These are phyloP conservation scores for Psittacula derbiana DNA, from an alignment of 2,797 vertebrate genomes.

Conservation along the genomic window DNA sequence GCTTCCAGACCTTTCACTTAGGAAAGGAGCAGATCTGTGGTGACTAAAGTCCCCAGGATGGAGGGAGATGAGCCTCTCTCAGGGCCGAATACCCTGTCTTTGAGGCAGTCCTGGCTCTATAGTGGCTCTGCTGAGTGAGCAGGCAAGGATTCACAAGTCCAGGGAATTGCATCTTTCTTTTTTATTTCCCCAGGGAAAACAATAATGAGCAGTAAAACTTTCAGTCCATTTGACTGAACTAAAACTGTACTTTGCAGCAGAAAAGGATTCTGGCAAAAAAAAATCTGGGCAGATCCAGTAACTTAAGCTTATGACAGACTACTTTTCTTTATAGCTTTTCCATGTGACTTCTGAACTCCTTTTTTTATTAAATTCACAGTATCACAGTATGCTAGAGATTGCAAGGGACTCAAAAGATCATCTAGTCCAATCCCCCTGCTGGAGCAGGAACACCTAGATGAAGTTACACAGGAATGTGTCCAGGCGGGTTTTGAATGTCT, in stretches of 20 bases:
- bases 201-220: background rate
- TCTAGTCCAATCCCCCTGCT: too few relatives aligned
- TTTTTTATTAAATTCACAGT: background rate
- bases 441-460: too few relatives aligned
- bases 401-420: too few relatives aligned
- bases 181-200: background rate
- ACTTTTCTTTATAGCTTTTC: background rate
- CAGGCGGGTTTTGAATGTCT: too few relatives aligned
- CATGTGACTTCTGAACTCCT: background rate
- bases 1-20: background rate
- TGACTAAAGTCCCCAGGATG: background rate
- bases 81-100: background rate
- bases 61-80: accelerated
- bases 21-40: background rate
- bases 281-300: background rate
- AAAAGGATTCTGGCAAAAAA: background rate
- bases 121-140: background rate
- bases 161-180: background rate
- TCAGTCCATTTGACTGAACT: background rate
- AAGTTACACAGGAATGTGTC: too few relatives aligned
- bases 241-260: background rate
- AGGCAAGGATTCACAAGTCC: background rate
- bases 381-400: too few relatives aligned
- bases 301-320: background rate
- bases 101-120: background rate